Conservation (phyloP, 1,140 invertebrate species). For the Streblospio benedicti region DNA sequence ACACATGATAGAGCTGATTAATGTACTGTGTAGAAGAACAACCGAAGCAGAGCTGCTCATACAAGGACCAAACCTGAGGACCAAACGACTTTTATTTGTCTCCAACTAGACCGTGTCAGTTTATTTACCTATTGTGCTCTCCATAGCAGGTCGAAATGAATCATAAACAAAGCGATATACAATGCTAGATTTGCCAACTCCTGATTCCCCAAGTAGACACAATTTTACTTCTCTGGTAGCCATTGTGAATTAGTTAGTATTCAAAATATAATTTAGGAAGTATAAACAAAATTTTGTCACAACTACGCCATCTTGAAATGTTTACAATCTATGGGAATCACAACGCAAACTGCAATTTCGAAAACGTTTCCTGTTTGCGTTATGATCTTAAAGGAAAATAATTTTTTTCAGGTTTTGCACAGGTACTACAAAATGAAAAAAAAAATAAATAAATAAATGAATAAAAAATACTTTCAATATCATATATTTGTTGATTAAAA, state of each 20-base stretch:
- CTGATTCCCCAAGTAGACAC: constrained; percentile 63
- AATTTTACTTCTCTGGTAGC: constrained; percentile 25
- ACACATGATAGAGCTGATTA: background rate
- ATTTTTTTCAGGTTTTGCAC: too few species aligned
- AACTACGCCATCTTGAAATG: too few species aligned
- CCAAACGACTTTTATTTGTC: background rate
- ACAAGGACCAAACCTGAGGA: background rate
- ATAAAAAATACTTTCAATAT: too few species aligned
- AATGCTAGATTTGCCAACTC: constrained; percentile 97
- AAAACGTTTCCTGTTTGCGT: too few species aligned
- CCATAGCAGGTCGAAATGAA: constrained; percentile 99
- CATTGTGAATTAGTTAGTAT: background rate
- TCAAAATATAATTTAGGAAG: too few species aligned
- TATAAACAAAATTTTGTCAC: too few species aligned
- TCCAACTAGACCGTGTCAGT: background rate
- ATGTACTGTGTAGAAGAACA: background rate
- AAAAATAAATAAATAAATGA: too few species aligned
- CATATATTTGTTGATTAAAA: too few species aligned
- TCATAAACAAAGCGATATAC: constrained; percentile 99
- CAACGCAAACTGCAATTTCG: too few species aligned
- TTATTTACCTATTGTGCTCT: constrained; percentile 87
- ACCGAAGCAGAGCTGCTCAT: background rate
- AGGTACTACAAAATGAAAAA: too few species aligned
- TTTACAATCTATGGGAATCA: too few species aligned
- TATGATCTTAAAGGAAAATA: too few species aligned